Evolutionary conservation across 2,888 invertebrate genomes (phyloP).

Genomic region (Stenodera caucasica): DNA sequence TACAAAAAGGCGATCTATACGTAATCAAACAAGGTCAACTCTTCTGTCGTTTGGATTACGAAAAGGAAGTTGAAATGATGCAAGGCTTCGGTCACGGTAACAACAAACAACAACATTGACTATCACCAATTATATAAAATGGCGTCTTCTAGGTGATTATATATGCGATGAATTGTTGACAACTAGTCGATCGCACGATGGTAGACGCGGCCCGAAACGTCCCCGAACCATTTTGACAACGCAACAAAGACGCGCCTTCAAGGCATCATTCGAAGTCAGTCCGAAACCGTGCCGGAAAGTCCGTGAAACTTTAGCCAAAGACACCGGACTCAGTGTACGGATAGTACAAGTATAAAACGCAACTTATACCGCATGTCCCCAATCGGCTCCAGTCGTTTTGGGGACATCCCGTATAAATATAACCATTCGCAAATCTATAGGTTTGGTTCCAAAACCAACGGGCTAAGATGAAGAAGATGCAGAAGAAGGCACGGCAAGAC

Average conservation of each 20-base stretch:
- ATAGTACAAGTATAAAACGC: constrained; percentile 99
- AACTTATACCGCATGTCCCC: too few species aligned
- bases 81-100: constrained; percentile 73
- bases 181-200: constrained; percentile 52
- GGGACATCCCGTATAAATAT: too few species aligned
- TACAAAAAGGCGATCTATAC: constrained; percentile 96
- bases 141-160: too few species aligned
- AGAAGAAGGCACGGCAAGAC: constrained; percentile 88
- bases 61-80: constrained; percentile 89
- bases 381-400: too few species aligned
- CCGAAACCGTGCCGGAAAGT: constrained; percentile 96
- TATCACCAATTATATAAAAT: too few species aligned
- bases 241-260: constrained; percentile 95
- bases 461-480: constrained; percentile 97
- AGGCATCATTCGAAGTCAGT: constrained; percentile 89
- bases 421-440: too few species aligned
- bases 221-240: constrained; percentile 97
- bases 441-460: constrained; percentile 99
- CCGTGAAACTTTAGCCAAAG: constrained; percentile 97
- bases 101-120: too few species aligned
- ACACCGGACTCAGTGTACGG: constrained; percentile 95
- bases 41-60: constrained; percentile 93
- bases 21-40: constrained; percentile 91
- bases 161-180: constrained; percentile 62
- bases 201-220: constrained; percentile 90